phyloP scores from a whole-genome alignment of 2,797 vertebrate genomes.

The Synaphobranchus kaupii region DNA sequence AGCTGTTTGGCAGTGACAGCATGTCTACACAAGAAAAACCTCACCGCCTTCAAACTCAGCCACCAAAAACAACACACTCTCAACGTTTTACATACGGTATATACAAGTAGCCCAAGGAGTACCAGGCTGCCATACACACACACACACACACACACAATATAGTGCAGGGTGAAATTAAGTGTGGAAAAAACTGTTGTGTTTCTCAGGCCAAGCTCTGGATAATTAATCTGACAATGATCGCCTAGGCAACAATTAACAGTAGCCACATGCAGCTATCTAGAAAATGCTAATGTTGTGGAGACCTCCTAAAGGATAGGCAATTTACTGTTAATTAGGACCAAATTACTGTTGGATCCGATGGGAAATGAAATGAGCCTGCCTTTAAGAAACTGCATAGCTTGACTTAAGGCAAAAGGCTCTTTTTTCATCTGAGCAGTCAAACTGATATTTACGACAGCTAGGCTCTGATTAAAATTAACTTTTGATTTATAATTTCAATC shows the following conservation, averaged over 20 bases:
- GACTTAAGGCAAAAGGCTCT: not conserved
- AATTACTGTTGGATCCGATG: not conserved
- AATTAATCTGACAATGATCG: not conserved
- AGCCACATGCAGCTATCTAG: not conserved
- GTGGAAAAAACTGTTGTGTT: not conserved
- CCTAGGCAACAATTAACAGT: not conserved
- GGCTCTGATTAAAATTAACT: not conserved
- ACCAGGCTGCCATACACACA: not conserved
- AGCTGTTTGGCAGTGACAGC: slow-evolving; percentile 6
- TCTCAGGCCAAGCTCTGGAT: not conserved
- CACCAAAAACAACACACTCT: not conserved
- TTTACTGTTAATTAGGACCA: not conserved
- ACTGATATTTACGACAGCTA: not conserved
- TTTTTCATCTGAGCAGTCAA: not conserved
- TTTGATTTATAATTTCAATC: not conserved
- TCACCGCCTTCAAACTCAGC: not conserved
- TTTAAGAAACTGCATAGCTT: not conserved
- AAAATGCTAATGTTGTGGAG: not conserved
- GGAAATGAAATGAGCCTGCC: not conserved
- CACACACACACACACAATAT: not conserved
- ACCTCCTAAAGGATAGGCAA: not conserved
- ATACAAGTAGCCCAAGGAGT: not conserved
- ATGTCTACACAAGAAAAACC: slow-evolving; percentile 15
- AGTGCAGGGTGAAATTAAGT: not conserved
- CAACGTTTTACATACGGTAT: not conserved